Evolutionary conservation across 2,888 invertebrate species (phyloP), one percentile per base, ranked within the genome.

Genomic region (Prionchulus punctatus): DNA sequence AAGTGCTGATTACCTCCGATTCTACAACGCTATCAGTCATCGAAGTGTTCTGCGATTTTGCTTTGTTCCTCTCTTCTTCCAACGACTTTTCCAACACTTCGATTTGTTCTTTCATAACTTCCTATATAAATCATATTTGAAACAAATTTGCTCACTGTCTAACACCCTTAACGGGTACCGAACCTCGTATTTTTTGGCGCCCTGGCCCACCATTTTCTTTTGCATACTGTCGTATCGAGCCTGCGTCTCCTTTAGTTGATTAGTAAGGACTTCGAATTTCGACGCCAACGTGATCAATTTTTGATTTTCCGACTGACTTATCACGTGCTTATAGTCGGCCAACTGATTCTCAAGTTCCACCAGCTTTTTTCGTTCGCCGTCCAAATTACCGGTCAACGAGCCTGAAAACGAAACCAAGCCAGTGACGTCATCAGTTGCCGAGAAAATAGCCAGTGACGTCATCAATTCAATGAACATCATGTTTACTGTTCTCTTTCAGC

Each of bases 401-500:
- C 54, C 53, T 62, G 55, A 27, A 53, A 53, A 12, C 12, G 3
- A 7, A 50, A 7, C 21, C 21, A 15, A 27, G 21, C 7, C 12
- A 25, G 15, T 7, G 12, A 15, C 27, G 7, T 50, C 21, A 7
- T 26, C 7, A 45, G 23, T 15, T 12, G 23, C 12, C 4, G 23
- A 18, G 4, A 45, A 45, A 21, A 7, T 26, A 23, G 4, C 25
- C n/a, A n/a, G n/a, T n/a, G n/a, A n/a, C n/a, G n/a, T n/a, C n/a
- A n/a, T n/a, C n/a, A n/a, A n/a, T n/a, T n/a, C n/a, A n/a, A n/a
- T n/a, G n/a, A n/a, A n/a, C n/a, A n/a, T n/a, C n/a, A n/a, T 36
- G 66, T 68, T 67, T 61, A 67, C 83, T 81, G 62, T 88, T 83
- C 78, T 91, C 89, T 67, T 80, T 84, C 73, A 90, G 88, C 63